phyloP scores from a whole-genome alignment of 1,140 invertebrate genomes.

The Aethina tumida region DNA sequence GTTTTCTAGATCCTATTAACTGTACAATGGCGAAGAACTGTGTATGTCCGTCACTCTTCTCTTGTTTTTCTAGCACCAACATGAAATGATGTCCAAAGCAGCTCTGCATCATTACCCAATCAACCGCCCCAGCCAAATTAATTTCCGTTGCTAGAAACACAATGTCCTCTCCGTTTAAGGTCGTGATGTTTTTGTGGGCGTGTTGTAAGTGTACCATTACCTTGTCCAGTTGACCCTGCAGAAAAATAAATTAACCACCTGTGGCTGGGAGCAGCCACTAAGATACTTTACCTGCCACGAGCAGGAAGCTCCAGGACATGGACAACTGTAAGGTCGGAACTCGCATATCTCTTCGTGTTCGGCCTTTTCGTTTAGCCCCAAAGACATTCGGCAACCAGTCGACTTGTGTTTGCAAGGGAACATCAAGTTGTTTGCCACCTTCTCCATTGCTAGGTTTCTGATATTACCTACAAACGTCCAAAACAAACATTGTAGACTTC shows the following conservation, averaged over 20 bases:
- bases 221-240: slow-evolving; percentile 32
- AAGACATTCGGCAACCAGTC: slow-evolving; percentile 86
- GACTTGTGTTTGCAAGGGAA: slow-evolving; percentile 99
- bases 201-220: slow-evolving; percentile 96
- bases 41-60: slow-evolving; percentile 94
- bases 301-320: slow-evolving; percentile 96
- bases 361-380: slow-evolving; percentile 92
- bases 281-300: slow-evolving; percentile 98
- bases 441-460: slow-evolving; percentile 97
- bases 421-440: slow-evolving; percentile 94
- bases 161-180: slow-evolving; percentile 94
- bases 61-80: slow-evolving; percentile 98
- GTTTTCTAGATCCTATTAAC: slow-evolving; percentile 95
- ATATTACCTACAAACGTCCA: slow-evolving; percentile 68
- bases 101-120: slow-evolving; percentile 99
- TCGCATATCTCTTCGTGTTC: slow-evolving; percentile 99
- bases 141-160: slow-evolving; percentile 99
- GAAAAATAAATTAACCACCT: slow-evolving; percentile 37
- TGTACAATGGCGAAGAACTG: slow-evolving; percentile 99
- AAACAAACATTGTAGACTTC: slow-evolving; percentile 4
- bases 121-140: slow-evolving; percentile 96
- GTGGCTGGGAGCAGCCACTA: too few relatives aligned
- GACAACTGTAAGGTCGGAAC: slow-evolving; percentile 93
- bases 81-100: slow-evolving; percentile 99
- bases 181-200: slow-evolving; percentile 98